phyloP scores from a whole-genome alignment of 2,113 vertebrate species.

The Psittacus erithacus region DNA sequence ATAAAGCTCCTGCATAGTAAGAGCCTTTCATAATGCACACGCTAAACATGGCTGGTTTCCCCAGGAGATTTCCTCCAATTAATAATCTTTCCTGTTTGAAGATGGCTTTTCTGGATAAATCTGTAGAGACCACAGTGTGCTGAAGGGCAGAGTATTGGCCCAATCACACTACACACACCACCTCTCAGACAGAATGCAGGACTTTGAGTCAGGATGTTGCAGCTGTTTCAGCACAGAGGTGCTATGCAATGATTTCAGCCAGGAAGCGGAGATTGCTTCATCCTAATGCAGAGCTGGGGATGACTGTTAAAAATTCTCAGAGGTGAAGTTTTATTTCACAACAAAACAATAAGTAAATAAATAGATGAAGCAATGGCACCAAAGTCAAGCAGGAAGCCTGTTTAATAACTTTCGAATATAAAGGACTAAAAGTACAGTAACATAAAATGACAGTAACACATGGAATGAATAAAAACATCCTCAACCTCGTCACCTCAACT shows the following conservation, averaged over 20 bases:
- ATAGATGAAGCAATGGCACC: not conserved
- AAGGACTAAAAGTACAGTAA: not conserved
- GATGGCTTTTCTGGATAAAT: not conserved
- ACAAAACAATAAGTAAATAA: not conserved
- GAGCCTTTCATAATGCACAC: not conserved
- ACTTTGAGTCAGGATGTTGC: conserved; percentile 40
- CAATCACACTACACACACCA: not conserved
- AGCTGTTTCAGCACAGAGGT: conserved; percentile 3
- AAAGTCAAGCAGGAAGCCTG: not conserved
- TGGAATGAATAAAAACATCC: not conserved
- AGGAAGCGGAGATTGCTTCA: conserved; percentile 32
- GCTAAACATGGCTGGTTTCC: not conserved
- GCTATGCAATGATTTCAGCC: not conserved
- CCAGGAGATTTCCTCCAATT: not conserved
- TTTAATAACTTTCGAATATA: not conserved
- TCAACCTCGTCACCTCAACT: not conserved
- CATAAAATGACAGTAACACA: not conserved
- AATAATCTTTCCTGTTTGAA: not conserved
- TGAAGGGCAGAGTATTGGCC: not conserved
- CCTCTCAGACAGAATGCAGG: not conserved
- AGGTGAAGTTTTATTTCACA: not conserved
- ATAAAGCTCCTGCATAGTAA: not conserved
- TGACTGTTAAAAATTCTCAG: not conserved
- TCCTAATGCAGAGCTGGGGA: not conserved
- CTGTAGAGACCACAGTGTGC: not conserved